Conservation (phyloP, 92 coral and sea anemone species). For the Chrysogorgia sp. region DNA sequence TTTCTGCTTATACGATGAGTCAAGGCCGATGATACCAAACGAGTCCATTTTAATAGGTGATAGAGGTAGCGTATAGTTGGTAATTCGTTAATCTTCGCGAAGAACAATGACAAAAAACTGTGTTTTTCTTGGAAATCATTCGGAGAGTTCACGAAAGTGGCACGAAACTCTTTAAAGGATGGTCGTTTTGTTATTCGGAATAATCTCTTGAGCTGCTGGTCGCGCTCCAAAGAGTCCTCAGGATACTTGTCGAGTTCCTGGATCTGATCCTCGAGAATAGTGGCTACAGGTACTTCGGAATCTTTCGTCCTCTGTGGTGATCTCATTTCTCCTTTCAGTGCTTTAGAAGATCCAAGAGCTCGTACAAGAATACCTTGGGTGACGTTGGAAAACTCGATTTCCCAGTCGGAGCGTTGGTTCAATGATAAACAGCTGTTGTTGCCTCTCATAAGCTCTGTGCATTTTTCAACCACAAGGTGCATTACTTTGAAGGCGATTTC, state of each 20-base stretch:
- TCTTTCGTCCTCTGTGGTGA: neutral
- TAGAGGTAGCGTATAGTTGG: slow-evolving; percentile 61
- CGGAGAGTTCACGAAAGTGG: slow-evolving; percentile 60
- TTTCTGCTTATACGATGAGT: slow-evolving; percentile 77
- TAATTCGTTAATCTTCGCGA: slow-evolving; percentile 66
- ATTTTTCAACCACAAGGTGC: slow-evolving; percentile 56
- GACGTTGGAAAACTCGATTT: slow-evolving; percentile 35
- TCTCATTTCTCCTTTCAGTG: neutral
- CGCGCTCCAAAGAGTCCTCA: slow-evolving; percentile 44
- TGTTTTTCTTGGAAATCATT: slow-evolving; percentile 57
- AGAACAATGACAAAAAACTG: slow-evolving; percentile 77
- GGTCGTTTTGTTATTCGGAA: slow-evolving; percentile 71
- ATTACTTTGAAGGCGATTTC: slow-evolving; percentile 48
- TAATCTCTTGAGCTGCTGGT: slow-evolving; percentile 65
- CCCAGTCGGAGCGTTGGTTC: slow-evolving; percentile 37
- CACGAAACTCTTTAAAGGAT: slow-evolving; percentile 62
- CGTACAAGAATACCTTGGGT: slow-evolving; percentile 20
- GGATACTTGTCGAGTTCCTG: slow-evolving; percentile 68
- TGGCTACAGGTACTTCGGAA: neutral
- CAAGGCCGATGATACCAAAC: slow-evolving; percentile 66
- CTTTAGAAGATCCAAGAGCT: slow-evolving; percentile 15
- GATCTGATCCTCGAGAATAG: slow-evolving; percentile 51
- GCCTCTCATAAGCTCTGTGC: slow-evolving; percentile 29
- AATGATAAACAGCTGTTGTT: slow-evolving; percentile 12
- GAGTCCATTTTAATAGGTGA: slow-evolving; percentile 73